Base-by-base conservation (phyloP, 2,888 invertebrate genomes). In the Tachina fera region DNA sequence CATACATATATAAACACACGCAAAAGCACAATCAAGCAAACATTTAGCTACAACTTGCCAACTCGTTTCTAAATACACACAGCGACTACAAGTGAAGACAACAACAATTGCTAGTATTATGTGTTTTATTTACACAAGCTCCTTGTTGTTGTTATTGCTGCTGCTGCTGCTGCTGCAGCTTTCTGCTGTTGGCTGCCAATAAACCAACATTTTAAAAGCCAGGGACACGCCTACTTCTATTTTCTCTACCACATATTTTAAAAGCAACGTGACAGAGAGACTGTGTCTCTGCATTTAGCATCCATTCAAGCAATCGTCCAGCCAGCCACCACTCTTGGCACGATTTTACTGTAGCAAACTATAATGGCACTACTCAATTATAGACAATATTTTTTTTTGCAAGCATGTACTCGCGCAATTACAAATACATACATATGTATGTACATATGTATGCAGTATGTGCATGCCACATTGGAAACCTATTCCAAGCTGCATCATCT, bases 191-290 rank as follows among this genome's bases (percentile, higher is more conserved):
- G 86, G 79, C 86, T 83, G 86, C 76, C 86, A 83, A 86, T 86
- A 83, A 86, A 86, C 79, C 83, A 83, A 83, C 72, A 78, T 72
- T 77, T 70, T 77, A 77, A 83, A 72, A 45, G 53, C 53, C 19
- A 72, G 41, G 67, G 72, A 86, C 86, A 86, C 86, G 86, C 86
- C 86, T n/a, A 83, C 79, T 86, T 80, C 83, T 79, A 86, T 86
- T 85, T 85, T 72, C 22, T 83, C 77, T 77, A 72, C 72, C 77
- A 84, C 77, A 72, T 77, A 63, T 47, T 67, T 47, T 11, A 16
- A 74, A 49, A 14, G 61, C 43, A 61, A 74, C n/a, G 19, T 72
- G 51, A 45, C 16, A 47, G 45, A 47, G 19, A 77, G 60, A 13
- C 58, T 75, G 43, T 78, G 78, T 82, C 70, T 76, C 80, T 61